phyloP scores from a whole-genome alignment of 2,113 vertebrate genomes.

The Sakesphorus luctuosus region DNA sequence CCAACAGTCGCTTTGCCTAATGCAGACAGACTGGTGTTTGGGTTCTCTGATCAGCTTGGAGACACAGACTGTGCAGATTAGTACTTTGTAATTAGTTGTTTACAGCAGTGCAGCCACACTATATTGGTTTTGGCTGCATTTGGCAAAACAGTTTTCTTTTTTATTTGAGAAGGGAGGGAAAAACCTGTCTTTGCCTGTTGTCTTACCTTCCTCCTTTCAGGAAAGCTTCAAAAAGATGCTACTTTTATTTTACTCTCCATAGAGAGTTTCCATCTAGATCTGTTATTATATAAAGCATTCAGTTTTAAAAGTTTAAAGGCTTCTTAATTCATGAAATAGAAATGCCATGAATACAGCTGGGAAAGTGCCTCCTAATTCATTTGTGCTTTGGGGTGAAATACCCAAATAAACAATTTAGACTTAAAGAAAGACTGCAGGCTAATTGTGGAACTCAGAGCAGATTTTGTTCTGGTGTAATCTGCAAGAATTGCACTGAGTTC shows the following conservation, averaged over 20 bases:
- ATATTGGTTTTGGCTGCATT: neutral
- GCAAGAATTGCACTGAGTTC: neutral
- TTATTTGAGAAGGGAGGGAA: neutral
- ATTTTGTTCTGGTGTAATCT: neutral
- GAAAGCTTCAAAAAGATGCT: neutral
- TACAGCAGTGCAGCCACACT: neutral
- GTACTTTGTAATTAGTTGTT: neutral
- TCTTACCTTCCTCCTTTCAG: neutral
- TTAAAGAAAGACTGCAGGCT: neutral
- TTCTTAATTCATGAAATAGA: neutral
- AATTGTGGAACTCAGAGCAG: neutral
- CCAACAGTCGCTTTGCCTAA: neutral
- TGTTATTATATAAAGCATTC: neutral
- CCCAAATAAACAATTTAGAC: neutral
- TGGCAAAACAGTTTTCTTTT: neutral
- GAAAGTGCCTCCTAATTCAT: neutral
- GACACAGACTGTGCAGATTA: neutral
- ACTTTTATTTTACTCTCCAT: neutral
- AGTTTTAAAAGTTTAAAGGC: neutral
- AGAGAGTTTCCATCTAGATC: neutral
- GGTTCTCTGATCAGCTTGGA: neutral
- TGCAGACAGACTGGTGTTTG: neutral
- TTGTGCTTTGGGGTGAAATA: neutral
- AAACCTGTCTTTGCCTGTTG: neutral
- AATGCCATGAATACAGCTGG: neutral